Base-by-base conservation (phyloP, 2,113 vertebrate genomes). In the Equus quagga region DNA sequence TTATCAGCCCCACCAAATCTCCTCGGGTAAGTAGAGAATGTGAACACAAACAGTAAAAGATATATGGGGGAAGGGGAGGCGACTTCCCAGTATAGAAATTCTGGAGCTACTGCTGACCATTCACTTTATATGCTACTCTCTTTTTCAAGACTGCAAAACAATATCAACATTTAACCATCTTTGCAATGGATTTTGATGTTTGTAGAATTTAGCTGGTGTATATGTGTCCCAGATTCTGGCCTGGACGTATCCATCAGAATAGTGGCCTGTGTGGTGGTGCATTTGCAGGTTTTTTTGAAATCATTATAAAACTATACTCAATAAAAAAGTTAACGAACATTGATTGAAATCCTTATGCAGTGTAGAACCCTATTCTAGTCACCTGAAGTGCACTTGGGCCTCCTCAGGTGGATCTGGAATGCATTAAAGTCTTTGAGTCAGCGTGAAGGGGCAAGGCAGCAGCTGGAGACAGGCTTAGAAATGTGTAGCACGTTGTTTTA, bases 221-320 rank as follows among this genome's bases (percentile, higher is more conserved):
- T 82, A 31, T 73, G 62, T 65, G 28, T 54, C 67, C 89, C 64
- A 70, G 75, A 31, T 14, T 85, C 24, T 81, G 33, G 11, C 72
- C 51, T 65, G 19, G 51, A 64, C 5, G 8, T 41, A 51, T 46
- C 46, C 73, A 56, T 80, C 28, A 94, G 49, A 73, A 83, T 6
- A 83, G 11, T 0, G 3, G 36, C 70, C 23, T 84, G 31, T 73
- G 41, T 86, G 26, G 65, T 83, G 21, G 65, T 83, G 21, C 18
- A 46, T 78, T 80, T 94, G 58, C 12, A 72, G 62, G 83, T 95
- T 84, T 97, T 51, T 75, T 80, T 93, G 51, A 46, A 88, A 95
- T 93, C 36, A 31, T 46, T 69, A 36, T 94, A 88, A 95, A 96
- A 88, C 18, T 80, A 41, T 67, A 96, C 11, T 56, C 60, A 78